These are phyloP conservation scores for Trichopria drosophilae DNA, from an alignment of 2,888 invertebrate genomes.

Conservation along the genomic window DNA sequence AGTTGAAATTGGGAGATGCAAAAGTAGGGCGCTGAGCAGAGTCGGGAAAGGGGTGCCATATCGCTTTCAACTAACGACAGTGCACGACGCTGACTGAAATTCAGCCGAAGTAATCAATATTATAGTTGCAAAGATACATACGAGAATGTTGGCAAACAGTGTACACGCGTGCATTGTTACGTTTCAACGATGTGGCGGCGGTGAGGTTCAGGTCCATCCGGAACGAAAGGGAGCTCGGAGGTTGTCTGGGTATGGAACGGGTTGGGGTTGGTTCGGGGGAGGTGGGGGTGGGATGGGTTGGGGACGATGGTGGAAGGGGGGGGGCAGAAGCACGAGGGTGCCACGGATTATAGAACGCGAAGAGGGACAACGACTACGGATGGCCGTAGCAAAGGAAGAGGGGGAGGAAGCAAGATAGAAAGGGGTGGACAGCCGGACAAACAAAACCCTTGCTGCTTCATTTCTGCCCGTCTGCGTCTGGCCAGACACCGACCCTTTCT, in stretches of 20 bases:
- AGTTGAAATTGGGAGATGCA: too few relatives aligned
- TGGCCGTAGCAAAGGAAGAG: conserved; percentile 27
- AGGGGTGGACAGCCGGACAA: conserved; percentile 58
- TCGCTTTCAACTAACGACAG: too few relatives aligned
- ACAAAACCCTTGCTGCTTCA: conserved; percentile 59
- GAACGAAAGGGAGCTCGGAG: conserved; percentile 30
- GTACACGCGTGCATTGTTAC: conserved; percentile 50
- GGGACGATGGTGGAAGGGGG: conserved; percentile 18
- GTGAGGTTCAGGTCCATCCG: too few relatives aligned
- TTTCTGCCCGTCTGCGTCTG: conserved; percentile 56
- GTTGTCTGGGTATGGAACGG: conserved; percentile 35
- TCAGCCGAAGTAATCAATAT: conserved; percentile 53
- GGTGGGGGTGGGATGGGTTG: conserved; percentile 29
- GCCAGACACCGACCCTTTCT: conserved; percentile 54
- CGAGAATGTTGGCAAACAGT: conserved; percentile 51
- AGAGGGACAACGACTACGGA: conserved; percentile 26
- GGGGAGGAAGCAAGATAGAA: conserved; percentile 39
- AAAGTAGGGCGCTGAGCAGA: too few relatives aligned
- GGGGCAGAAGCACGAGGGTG: conserved; percentile 10
- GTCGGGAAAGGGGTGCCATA: too few relatives aligned
- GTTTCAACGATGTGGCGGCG: conserved; percentile 36
- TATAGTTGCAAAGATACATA: conserved; percentile 50
- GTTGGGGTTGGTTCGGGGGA: conserved; percentile 25
- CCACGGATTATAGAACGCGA: conserved; percentile 24
- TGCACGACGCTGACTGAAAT: too few relatives aligned